These are phyloP conservation scores for Characodon lateralis DNA, from an alignment of 2,797 vertebrate genomes.

Conservation along the genomic window DNA sequence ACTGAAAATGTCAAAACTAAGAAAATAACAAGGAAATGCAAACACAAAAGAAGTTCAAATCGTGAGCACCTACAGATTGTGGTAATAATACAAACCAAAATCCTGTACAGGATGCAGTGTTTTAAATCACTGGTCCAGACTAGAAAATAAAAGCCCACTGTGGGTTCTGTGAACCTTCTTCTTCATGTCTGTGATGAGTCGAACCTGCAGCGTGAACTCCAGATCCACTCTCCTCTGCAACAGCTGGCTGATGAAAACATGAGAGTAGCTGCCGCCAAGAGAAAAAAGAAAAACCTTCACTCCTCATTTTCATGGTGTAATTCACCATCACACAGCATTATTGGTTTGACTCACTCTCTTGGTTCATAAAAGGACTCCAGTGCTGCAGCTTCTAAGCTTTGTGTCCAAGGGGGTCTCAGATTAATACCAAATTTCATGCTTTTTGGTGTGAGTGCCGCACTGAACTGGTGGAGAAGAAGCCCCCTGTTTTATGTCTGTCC, in stretches of 20 bases:
- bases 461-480: not conserved
- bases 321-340: conserved; percentile 12
- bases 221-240: not conserved
- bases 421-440: conserved; percentile 64
- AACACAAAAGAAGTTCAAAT: too few species aligned
- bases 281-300: conserved; percentile 2
- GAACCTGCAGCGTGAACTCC: not conserved
- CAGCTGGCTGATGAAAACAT: not conserved
- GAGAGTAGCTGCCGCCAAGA: not conserved
- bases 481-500: not conserved
- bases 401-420: conserved; percentile 15
- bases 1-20: too few species aligned
- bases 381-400: conserved; percentile 9
- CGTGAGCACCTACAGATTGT: too few species aligned
- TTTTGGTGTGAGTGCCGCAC: conserved; percentile 23
- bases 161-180: too few species aligned
- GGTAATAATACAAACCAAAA: too few species aligned
- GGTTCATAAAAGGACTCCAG: conserved; percentile 26
- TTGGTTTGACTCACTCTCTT: conserved; percentile 37
- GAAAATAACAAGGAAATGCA: too few species aligned
- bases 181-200: too few species aligned
- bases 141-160: too few species aligned
- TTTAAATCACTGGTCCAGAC: too few species aligned
- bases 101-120: too few species aligned
- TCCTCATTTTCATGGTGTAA: conserved; percentile 37